Percentiles rank a stretch among this genome's conserved stretches.
These are phyloP conservation scores for Spizaetus ornatus DNA, from an alignment of 2,113 vertebrate genomes.

Conservation along the genomic window DNA sequence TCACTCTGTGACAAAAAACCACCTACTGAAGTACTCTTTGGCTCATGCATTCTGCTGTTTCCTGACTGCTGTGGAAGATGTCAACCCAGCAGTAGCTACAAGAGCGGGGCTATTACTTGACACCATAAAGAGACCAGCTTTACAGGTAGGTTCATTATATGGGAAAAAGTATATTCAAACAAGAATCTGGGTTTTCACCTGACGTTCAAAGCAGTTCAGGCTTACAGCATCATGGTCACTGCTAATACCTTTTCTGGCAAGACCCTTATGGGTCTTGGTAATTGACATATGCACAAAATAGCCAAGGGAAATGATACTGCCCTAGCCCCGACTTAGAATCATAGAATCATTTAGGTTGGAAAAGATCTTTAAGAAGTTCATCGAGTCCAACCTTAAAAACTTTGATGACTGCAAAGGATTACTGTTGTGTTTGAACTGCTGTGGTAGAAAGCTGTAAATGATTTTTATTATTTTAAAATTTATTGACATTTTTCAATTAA, in stretches of 20 bases:
- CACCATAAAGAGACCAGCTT: slow-evolving; percentile 91
- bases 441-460: background rate
- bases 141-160: slow-evolving; percentile 79
- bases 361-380: background rate
- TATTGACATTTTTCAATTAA: background rate
- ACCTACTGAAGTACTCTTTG: slow-evolving; percentile 93
- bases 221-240: background rate
- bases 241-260: background rate
- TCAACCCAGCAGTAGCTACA: slow-evolving; percentile 95
- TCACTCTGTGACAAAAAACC: slow-evolving; percentile 96
- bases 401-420: background rate
- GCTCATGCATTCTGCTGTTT: slow-evolving; percentile 98
- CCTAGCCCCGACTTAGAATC: background rate
- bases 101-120: slow-evolving; percentile 92
- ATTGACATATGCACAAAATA: background rate
- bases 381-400: fast-evolving
- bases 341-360: background rate
- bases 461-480: background rate
- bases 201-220: background rate
- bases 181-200: background rate
- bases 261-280: background rate
- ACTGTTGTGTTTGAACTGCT: background rate
- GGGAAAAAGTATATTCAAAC: background rate
- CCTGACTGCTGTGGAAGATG: slow-evolving; percentile 94
- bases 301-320: background rate